Conservation (phyloP, 2,113 vertebrate species). For the Aldabrachelys gigantea region DNA sequence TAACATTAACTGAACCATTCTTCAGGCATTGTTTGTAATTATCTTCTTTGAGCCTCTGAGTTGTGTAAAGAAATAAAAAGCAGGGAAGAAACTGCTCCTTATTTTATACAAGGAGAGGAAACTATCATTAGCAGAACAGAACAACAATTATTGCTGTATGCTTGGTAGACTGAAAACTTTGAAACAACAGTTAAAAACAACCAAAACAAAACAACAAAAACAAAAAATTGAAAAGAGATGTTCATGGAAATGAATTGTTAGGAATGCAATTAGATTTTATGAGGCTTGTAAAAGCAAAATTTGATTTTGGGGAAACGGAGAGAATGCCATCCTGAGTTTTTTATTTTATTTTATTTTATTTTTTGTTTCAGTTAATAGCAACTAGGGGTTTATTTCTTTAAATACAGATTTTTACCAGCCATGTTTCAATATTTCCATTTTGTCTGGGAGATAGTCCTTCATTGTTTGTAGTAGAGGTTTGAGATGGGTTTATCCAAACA, state of each 20-base stretch:
- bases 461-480: background rate
- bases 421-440: rapidly evolving
- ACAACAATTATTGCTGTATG: slow-evolving; percentile 61
- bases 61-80: slow-evolving; percentile 77
- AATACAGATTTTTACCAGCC: background rate
- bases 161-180: slow-evolving; percentile 69
- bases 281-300: slow-evolving; percentile 13
- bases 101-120: slow-evolving; percentile 70
- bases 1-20: slow-evolving; percentile 96
- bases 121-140: slow-evolving; percentile 80
- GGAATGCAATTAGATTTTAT: slow-evolving; percentile 39
- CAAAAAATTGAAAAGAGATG: background rate
- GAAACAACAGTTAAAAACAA: slow-evolving; percentile 30
- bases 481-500: background rate
- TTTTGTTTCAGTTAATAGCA: background rate
- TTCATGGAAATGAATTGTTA: slow-evolving; percentile 46
- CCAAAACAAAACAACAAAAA: background rate
- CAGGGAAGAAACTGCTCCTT: slow-evolving; percentile 68
- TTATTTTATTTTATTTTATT: background rate
- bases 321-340: background rate
- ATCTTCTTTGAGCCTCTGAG: slow-evolving; percentile 85
- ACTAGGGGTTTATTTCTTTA: background rate
- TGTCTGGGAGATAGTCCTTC: background rate
- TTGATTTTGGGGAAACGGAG: background rate
- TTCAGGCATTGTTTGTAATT: slow-evolving; percentile 90